Evolutionary conservation across 1,140 invertebrate species (phyloP).

Genomic region (Sinonovacula constricta): DNA sequence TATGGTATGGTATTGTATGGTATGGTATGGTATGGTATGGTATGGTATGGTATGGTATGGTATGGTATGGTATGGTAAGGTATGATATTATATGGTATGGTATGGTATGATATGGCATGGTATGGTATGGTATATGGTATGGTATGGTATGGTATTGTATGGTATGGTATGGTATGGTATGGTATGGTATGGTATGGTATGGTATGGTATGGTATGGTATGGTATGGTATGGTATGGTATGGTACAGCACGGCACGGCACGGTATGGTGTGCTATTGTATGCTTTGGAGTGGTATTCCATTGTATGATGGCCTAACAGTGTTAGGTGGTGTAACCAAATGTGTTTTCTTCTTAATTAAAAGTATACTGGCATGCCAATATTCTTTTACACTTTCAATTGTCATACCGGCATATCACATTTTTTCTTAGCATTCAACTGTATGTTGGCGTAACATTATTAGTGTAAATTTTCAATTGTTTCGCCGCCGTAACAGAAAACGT

Average conservation of each 20-base stretch:
- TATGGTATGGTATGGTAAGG: conserved; percentile 29
- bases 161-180: background rate
- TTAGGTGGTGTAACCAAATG: too few species aligned
- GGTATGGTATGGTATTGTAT: background rate
- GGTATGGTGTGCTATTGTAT: background rate
- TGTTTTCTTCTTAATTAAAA: too few species aligned
- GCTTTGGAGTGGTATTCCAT: too few species aligned
- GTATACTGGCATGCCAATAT: too few species aligned
- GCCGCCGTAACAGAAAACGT: too few species aligned
- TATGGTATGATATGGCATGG: conserved; percentile 27
- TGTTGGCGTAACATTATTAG: too few species aligned
- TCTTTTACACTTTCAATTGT: too few species aligned
- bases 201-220: background rate
- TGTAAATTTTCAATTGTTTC: too few species aligned
- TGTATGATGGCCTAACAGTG: too few species aligned
- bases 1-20: conserved; percentile 18
- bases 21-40: conserved; percentile 27
- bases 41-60: conserved; percentile 32
- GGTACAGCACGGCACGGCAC: background rate
- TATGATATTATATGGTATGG: conserved; percentile 20
- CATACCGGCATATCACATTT: too few species aligned
- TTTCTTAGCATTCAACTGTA: too few species aligned
- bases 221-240: background rate
- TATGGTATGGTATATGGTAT: conserved; percentile 4
- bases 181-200: background rate